phyloP scores from a whole-genome alignment of 2,888 invertebrate genomes.

The Candidula unifasciata region DNA sequence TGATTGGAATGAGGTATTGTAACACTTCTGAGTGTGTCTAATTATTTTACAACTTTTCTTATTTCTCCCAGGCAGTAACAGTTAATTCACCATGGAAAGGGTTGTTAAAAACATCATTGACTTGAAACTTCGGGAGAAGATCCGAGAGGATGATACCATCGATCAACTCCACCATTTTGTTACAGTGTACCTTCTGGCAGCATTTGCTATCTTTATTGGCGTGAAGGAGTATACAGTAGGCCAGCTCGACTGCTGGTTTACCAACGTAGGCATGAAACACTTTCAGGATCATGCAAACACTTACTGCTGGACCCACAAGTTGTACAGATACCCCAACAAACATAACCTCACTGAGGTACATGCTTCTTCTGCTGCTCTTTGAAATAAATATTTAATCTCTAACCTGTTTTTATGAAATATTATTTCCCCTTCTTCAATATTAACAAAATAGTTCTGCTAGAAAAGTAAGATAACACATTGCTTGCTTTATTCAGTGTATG shows the following conservation, averaged over 20 bases:
- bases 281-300: conserved; percentile 54
- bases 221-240: conserved; percentile 50
- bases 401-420: too few species aligned
- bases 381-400: too few species aligned
- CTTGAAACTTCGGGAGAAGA: conserved; percentile 44
- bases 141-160: conserved; percentile 52
- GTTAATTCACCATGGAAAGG: conserved; percentile 39
- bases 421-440: too few species aligned
- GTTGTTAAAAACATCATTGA: conserved; percentile 42
- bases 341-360: conserved; percentile 43
- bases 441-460: too few species aligned
- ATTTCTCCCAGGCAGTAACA: conserved; percentile 17
- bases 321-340: conserved; percentile 52
- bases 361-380: too few species aligned
- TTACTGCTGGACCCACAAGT: conserved; percentile 53
- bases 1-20: conserved; percentile 38
- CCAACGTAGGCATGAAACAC: conserved; percentile 42
- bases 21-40: not conserved
- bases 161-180: conserved; percentile 56
- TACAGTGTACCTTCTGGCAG: conserved; percentile 52
- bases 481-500: too few species aligned
- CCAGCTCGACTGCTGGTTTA: conserved; percentile 51
- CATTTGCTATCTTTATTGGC: conserved; percentile 50
- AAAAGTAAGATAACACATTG: too few species aligned
- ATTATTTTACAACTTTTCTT: conserved; percentile 6